Evolutionary conservation across 2,888 invertebrate genomes (phyloP), one percentile per base, ranked within the genome.

Genomic region (Erebia epiphron): DNA sequence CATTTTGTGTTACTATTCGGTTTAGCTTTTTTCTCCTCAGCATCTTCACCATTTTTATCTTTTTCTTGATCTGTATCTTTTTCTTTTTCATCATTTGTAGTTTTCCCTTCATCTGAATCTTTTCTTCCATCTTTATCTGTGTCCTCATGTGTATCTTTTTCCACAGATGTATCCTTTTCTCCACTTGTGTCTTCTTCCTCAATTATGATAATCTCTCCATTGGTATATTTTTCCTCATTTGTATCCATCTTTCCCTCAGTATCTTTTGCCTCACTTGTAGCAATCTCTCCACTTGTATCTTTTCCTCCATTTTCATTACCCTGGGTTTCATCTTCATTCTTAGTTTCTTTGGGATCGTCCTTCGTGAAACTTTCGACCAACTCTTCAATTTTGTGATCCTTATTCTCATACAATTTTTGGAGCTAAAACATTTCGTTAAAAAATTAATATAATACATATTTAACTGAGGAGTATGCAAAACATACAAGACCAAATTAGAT

Each of bases 341-440:
- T 18, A 13, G 41, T 18, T 21, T 52, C 58, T 21, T 52, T 26
- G n/a, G 62, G 26, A 21, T 14, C 54, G 13, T 65, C 41, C 3
- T 56, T 18, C 0, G 63, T 11, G 3, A 69, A 57, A 13, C 49
- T 52, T 9, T 52, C n/a, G 52, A 60, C 56, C 11, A 14, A 60
- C 14, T 69, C 52, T 5, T 65, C 60, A 52, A 69, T 43, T 11
- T 69, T 35, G 21, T 18, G 43, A 21, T 50, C 18, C 21, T 60
- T 69, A 1, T 69, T 54, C 18, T 50, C 43, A 57, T 60, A 60
- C 43, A 69, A 18, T 14, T 50, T 43, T 18, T 60, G 16, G 10
- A 69, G 18, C 69, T 69, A 52, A 11, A 68, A 65, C 21, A 41
- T 58, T 46, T 41, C 9, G 5, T 41, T 26, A 26, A 57, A 56